Percentiles rank a stretch among this genome's conserved stretches.
Conservation (phyloP, 2,797 vertebrate species). For the Argyrosomus regius region DNA sequence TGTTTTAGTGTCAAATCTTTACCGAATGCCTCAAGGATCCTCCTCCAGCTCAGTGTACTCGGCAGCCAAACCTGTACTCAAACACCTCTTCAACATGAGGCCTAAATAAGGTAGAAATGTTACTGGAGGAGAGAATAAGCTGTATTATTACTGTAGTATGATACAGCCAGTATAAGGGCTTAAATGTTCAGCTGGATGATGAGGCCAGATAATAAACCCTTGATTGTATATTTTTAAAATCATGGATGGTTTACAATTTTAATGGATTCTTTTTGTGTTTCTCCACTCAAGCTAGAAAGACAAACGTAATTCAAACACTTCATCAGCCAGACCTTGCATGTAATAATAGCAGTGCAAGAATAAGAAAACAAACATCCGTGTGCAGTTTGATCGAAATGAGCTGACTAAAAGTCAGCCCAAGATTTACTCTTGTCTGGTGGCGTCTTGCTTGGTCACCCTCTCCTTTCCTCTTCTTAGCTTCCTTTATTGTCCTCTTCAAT, state of each 20-base stretch:
- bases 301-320: not conserved
- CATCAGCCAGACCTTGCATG: not conserved
- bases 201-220: slow-evolving; percentile 11
- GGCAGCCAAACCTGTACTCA: slow-evolving; percentile 45
- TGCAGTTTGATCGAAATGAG: too few species aligned
- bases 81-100: slow-evolving; percentile 48
- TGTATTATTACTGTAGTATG: slow-evolving; percentile 33
- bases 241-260: not conserved
- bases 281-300: not conserved
- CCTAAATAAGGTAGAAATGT: slow-evolving; percentile 38
- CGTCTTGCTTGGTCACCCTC: too few species aligned
- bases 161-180: slow-evolving; percentile 7
- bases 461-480: too few species aligned
- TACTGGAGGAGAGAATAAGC: slow-evolving; percentile 27
- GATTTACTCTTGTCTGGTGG: too few species aligned
- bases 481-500: too few species aligned
- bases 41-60: slow-evolving; percentile 22
- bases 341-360: not conserved
- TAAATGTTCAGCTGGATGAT: slow-evolving; percentile 1
- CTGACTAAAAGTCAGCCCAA: too few species aligned
- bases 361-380: not conserved
- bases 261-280: not conserved
- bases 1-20: slow-evolving; percentile 45
- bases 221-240: not conserved
- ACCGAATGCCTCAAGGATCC: slow-evolving; percentile 36